These are phyloP conservation scores for Polydesmus complanatus DNA, from an alignment of 2,888 invertebrate genomes.

Conservation along the genomic window DNA sequence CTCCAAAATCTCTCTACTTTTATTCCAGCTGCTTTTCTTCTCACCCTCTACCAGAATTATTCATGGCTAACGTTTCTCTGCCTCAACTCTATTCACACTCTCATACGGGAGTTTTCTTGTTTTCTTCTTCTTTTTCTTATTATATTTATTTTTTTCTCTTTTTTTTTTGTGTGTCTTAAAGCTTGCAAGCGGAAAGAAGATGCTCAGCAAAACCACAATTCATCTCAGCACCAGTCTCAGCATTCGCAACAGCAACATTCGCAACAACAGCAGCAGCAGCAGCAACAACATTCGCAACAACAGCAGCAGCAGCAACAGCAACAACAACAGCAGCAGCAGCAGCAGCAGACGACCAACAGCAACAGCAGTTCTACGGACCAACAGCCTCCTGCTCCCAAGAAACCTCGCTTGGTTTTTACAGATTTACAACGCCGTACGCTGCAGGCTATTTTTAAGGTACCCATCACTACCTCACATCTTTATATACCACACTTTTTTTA, in stretches of 20 bases:
- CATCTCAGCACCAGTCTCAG: slow-evolving; percentile 22
- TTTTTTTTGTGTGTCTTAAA: slow-evolving; percentile 32
- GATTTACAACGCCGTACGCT: slow-evolving; percentile 99
- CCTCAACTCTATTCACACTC: neutral
- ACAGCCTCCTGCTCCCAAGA: slow-evolving; percentile 75
- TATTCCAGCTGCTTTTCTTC: neutral
- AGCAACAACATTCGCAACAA: slow-evolving; percentile 25
- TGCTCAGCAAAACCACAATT: slow-evolving; percentile 10
- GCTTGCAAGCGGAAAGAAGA: slow-evolving; percentile 97
- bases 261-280: slow-evolving; percentile 19
- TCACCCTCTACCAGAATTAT: neutral
- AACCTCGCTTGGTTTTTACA: slow-evolving; percentile 99
- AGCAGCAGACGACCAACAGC: slow-evolving; percentile 41
- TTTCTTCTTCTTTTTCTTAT: too few species aligned
- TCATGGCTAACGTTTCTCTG: neutral
- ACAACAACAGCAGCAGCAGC: slow-evolving; percentile 19
- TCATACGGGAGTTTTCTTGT: too few species aligned
- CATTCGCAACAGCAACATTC: slow-evolving; percentile 11
- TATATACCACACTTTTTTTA: neutral
- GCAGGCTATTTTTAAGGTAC: slow-evolving; percentile 98
- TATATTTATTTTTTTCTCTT: neutral
- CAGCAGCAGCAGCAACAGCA: slow-evolving; percentile 13
- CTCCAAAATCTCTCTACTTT: neutral
- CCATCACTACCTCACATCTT: neutral
- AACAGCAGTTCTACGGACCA: slow-evolving; percentile 47